phyloP scores from a whole-genome alignment of 2,113 vertebrate species.

The Callocephalon fimbriatum region DNA sequence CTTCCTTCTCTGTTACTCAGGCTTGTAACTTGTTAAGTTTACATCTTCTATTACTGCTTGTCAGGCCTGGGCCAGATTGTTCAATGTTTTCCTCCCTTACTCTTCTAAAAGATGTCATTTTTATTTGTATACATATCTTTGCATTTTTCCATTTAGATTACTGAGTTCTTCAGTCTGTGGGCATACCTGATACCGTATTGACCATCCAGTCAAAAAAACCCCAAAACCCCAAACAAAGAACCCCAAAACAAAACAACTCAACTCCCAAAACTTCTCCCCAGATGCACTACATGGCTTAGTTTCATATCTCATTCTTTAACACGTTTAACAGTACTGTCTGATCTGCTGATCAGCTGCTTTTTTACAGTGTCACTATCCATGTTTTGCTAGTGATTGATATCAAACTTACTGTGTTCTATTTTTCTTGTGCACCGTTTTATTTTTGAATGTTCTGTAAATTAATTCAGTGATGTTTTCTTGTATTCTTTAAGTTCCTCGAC shows the following conservation, averaged over 20 bases:
- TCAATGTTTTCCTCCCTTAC: not conserved
- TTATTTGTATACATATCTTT: not conserved
- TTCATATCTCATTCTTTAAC: not conserved
- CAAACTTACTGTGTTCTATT: not conserved
- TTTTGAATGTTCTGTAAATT: not conserved
- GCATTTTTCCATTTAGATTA: not conserved
- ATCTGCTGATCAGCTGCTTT: not conserved
- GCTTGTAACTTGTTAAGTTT: not conserved
- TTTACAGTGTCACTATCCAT: not conserved
- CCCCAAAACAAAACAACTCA: not conserved
- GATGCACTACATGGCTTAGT: not conserved
- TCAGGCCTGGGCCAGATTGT: not conserved
- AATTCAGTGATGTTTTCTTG: not conserved
- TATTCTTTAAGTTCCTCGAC: not conserved
- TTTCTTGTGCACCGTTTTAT: not conserved
- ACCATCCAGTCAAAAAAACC: not conserved
- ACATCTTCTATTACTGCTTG: not conserved
- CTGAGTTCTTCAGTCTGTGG: not conserved
- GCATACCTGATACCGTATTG: not conserved
- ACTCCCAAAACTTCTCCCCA: not conserved
- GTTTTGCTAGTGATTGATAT: not conserved
- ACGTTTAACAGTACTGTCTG: not conserved
- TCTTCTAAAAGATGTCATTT: not conserved
- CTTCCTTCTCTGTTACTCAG: not conserved
- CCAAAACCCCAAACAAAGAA: not conserved